These are phyloP conservation scores for Vidua macroura DNA, from an alignment of 2,113 vertebrate genomes.

Conservation along the genomic window DNA sequence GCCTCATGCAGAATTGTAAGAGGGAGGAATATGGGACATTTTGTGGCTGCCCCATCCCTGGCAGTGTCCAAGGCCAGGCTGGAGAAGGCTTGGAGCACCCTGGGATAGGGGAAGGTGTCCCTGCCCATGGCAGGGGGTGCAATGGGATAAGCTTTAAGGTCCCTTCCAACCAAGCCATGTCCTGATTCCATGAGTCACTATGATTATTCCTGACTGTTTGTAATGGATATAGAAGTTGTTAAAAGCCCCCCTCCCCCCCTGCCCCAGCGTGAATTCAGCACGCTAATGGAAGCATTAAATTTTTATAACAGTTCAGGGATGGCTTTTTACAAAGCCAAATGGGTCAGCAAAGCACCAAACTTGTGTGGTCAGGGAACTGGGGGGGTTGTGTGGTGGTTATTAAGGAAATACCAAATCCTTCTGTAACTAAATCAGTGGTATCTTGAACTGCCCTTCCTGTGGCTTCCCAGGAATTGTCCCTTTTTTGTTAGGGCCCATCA, in stretches of 20 bases:
- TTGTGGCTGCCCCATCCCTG: not conserved
- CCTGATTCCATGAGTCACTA: not conserved
- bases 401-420: not conserved
- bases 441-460: not conserved
- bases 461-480: not conserved
- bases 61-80: not conserved
- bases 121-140: not conserved
- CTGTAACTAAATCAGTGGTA: not conserved
- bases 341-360: not conserved
- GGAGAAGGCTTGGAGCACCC: not conserved
- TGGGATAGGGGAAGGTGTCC: not conserved
- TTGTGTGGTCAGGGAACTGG: not conserved
- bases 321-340: not conserved
- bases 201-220: not conserved
- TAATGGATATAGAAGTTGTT: not conserved
- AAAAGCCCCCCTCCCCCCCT: not conserved
- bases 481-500: not conserved
- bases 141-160: not conserved
- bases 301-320: not conserved
- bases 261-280: not conserved
- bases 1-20: not conserved
- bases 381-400: not conserved
- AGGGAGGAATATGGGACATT: not conserved
- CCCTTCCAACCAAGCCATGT: accelerated
- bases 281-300: accelerated